Evolutionary conservation across 53 echinoderm and acorn worm species (phyloP), one percentile per base, ranked within the genome.

Genomic region (Mesocentrotus franciscanus): DNA sequence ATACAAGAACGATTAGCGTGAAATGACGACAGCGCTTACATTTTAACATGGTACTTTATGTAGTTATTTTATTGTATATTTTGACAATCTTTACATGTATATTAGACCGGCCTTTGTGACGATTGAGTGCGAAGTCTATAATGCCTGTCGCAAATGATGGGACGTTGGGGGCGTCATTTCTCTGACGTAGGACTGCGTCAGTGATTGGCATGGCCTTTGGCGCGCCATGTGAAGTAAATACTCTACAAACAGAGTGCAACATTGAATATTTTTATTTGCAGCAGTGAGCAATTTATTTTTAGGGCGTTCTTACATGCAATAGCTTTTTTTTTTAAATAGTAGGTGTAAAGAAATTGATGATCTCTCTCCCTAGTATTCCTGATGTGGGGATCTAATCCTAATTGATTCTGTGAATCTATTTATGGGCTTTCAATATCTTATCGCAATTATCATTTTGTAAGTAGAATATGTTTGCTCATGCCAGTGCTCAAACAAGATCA

Each of bases 31-130:
- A 22, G 17, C 0, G 32, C 74, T 30, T 74, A 74, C 24, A 68
- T 74, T 29, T 81, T 18, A 81, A 42, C 42, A 81, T 42, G 81
- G 81, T 81, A 81, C 81, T 81, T 81, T 81, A 42, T 81, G 81
- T 81, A 39, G 15, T 81, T 20, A 42, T 9, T 81, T 39, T 16
- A 81, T 81, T 42, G 18, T 81, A 81, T 81, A 42, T 39, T 81
- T 39, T 17, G 33, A 36, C 12, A 42, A 36, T 81, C 22, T 81
- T 13, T 64, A 64, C 64, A 20, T 64, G 9, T 36, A 20, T 36
- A 42, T 39, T 18, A 81, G 39, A 16, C 8, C 20, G 36, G 7
- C 39, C 17, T 36, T 20, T 81, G 42, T 42, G 36, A 81, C 17
- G 20, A 42, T 36, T 7, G 81, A 81, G 74, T 39, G 42, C 81